A percentile compares a stretch with the other conserved stretches of the same genome.
Conservation (phyloP, 2,888 invertebrate species). For the Temnothorax unifasciatus region DNA sequence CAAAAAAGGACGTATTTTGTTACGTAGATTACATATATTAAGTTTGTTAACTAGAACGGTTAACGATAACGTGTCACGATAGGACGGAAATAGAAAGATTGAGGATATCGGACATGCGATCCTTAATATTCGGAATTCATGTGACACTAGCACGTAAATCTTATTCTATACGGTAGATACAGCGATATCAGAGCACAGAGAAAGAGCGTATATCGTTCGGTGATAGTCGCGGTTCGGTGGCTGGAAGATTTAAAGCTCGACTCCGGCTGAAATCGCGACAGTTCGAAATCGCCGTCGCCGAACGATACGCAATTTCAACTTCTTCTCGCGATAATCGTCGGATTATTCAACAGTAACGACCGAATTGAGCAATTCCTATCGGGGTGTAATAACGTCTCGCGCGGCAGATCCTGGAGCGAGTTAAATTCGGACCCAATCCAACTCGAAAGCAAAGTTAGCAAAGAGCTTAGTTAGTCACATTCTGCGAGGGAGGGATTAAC, state of each 20-base stretch:
- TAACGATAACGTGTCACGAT: not conserved
- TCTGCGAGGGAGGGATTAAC: constrained; percentile 38
- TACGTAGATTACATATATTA: not conserved
- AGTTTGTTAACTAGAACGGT: constrained; percentile 1
- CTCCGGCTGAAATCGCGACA: constrained; percentile 27
- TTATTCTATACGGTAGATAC: not conserved
- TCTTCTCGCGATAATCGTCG: constrained; percentile 31
- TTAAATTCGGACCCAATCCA: constrained; percentile 44
- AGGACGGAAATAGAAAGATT: constrained; percentile 1
- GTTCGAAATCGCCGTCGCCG: constrained; percentile 1
- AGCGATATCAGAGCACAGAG: not conserved
- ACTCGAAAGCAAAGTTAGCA: constrained; percentile 37
- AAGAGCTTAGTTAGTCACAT: constrained; percentile 60
- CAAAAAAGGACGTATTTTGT: not conserved
- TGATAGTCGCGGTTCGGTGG: constrained; percentile 1
- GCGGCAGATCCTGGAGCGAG: not conserved
- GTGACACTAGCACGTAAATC: constrained; percentile 5
- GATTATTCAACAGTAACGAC: constrained; percentile 42
- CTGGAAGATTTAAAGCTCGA: constrained; percentile 37
- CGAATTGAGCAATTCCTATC: constrained; percentile 51
- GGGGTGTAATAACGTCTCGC: constrained; percentile 38
- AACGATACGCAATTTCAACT: constrained; percentile 27
- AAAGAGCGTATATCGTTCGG: constrained; percentile 11
- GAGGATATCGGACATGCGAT: not conserved
- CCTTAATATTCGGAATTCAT: not conserved